Evolutionary conservation across 2,888 invertebrate genomes (phyloP).

Genomic region (Uloborus plumipes): DNA sequence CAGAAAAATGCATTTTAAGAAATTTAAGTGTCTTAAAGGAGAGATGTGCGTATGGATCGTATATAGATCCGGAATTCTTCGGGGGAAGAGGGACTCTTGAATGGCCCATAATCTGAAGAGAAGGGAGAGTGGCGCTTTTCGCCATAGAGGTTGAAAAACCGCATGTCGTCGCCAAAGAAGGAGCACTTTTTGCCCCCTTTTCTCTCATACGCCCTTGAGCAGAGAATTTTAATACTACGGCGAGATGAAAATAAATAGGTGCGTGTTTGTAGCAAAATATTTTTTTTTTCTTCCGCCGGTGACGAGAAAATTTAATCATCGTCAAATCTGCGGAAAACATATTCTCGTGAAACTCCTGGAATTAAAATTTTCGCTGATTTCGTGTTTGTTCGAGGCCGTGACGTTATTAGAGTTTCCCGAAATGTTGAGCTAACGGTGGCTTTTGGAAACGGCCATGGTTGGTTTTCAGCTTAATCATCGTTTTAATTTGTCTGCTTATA

Average conservation of each 20-base stretch:
- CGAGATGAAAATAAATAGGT: constrained; percentile 14
- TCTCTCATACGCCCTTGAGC: not conserved
- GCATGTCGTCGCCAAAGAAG: constrained; percentile 12
- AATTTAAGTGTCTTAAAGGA: constrained; percentile 46
- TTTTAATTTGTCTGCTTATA: too few relatives aligned
- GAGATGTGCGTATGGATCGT: not conserved
- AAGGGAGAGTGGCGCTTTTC: constrained; percentile 34
- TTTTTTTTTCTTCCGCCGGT: not conserved
- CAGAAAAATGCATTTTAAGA: constrained; percentile 43
- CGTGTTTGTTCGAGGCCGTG: too few relatives aligned
- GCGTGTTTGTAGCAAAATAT: constrained; percentile 13
- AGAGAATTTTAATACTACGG: not conserved
- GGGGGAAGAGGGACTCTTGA: constrained; percentile 34
- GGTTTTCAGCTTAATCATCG: too few relatives aligned
- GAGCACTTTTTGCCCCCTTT: not conserved
- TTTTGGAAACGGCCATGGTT: too few relatives aligned
- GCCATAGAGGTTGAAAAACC: constrained; percentile 1
- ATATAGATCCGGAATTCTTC: not conserved
- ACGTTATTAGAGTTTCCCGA: too few relatives aligned
- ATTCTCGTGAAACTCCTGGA: constrained; percentile 4
- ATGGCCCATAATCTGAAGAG: constrained; percentile 54
- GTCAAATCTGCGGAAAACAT: constrained; percentile 8
- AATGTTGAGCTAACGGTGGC: too few relatives aligned
- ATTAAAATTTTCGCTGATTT: too few relatives aligned
- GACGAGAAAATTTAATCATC: constrained; percentile 32